Evolutionary conservation across 1,140 invertebrate species (phyloP), one percentile per base, ranked within the genome.

Genomic region (Drosophila takahashii): DNA sequence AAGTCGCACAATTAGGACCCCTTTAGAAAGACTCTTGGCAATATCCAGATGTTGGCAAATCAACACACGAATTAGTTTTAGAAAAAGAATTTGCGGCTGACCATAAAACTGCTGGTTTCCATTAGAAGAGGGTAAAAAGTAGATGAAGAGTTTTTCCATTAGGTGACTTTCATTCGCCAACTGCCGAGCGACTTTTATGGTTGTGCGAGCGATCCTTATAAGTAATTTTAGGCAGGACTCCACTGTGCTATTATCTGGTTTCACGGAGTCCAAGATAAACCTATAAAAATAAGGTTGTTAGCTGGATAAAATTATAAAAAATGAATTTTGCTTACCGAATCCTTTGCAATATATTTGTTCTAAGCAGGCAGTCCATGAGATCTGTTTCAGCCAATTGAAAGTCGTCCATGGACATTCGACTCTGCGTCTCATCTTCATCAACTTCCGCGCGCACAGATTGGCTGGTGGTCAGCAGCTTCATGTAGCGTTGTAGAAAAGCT

Each of bases 381-480:
- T 97, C 96, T 15, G 95, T 93, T 93, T 96, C 96, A 9, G 95
- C 95, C 47, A 98, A 92, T 90, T 98, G 96, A 87, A 95, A 95
- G 93, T 98, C 97, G 92, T 97, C 97, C 47, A 97, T 93, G 79
- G 95, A 95, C 65, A 93, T 93, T 66, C 94, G 94, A 16, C 52
- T 65, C n/a, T 94, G 94, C 1, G 94, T 92, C 53, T 95, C 93
- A 44, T 74, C 76, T 22, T 91, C 90, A 18, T 90, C 65, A 4
- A 92, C 67, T 53, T 91, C 83, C 0, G 85, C 75, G 1, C 54
- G 73, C 9, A 91, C 59, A 1, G 77, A 51, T 4, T 79, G 39
- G n/a, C 78, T 83, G 0, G 79, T 53, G 42, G 75, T 75, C 16
- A 92, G 51, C 6, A 91, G 47, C 16, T 75, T 67, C 90, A 92